Percentiles rank a stretch among this genome's conserved stretches.
Evolutionary conservation across 2,888 invertebrate species (phyloP).

Genomic region (Thyatira batis): DNA sequence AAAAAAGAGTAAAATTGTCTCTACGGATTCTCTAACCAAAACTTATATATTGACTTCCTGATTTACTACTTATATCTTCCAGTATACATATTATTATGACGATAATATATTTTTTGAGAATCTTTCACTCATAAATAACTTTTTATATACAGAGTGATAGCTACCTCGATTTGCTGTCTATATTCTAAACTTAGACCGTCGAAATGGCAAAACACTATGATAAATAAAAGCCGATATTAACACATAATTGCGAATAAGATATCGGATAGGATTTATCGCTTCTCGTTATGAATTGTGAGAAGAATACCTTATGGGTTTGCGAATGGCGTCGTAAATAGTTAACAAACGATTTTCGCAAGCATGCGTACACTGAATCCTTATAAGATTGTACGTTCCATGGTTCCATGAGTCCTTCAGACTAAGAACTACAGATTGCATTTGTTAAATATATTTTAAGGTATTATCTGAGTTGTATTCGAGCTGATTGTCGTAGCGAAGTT

Average conservation of each 20-base stretch:
- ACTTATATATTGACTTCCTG: background rate
- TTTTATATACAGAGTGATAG: background rate
- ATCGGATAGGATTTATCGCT: slow-evolving; percentile 27
- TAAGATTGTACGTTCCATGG: no score
- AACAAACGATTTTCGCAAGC: background rate
- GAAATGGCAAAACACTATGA: background rate
- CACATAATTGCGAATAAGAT: slow-evolving; percentile 46
- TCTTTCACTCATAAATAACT: no score
- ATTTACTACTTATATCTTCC: no score
- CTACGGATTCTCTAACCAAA: background rate
- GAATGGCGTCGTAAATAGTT: background rate
- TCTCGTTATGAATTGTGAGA: background rate
- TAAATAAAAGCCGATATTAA: slow-evolving; percentile 33
- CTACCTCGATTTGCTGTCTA: slow-evolving; percentile 18
- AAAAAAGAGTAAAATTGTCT: background rate
- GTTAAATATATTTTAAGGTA: no score
- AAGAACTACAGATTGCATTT: no score
- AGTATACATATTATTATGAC: no score
- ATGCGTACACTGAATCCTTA: background rate
- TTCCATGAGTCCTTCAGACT: no score
- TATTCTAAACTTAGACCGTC: background rate
- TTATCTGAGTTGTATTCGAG: no score
- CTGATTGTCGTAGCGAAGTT: no score
- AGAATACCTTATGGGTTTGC: background rate
- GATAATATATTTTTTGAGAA: no score